Base-by-base conservation (phyloP, 2,888 invertebrate genomes). In the Ormyrus rosae region DNA sequence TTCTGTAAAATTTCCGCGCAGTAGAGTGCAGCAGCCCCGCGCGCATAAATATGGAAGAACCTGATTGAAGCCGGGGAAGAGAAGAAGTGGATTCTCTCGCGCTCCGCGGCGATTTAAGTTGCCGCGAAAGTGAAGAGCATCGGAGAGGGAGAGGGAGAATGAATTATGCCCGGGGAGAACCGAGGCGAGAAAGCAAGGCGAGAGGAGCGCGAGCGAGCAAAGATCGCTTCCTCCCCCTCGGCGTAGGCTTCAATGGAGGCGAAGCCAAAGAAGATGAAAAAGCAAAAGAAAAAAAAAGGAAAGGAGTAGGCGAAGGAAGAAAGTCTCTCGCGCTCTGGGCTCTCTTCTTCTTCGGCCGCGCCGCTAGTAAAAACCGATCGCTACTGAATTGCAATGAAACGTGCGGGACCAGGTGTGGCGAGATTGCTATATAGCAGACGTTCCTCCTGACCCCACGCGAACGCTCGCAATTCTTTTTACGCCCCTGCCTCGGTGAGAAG, bases 11-110 rank as follows among this genome's bases (percentile, higher is more conserved):
- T 87, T 88, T 86, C 83, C 83, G 67, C 81, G 79, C 34, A 77
- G 82, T 81, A 79, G 80, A 83, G 46, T 11, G 63, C 63, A 63
- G 46, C 63, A 48, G 63, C 46, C 6, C 5, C 61, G 46, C 60
- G 63, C 63, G 63, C 64, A 64, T 64, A 87, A 88, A 88, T 88
- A 88, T 87, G 86, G 87, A 88, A 83, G 81, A 86, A 85, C 78
- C 82, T 86, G 87, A 88, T 88, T 88, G 87, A 88, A 87, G 86
- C 64, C 65, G 70, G 68, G 46, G 45, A 63, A 63, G 63, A 48
- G 63, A 48, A 63, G 63, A 63, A 64, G 64, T 48, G 64, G 64
- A 64, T 48, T 64, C 64, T 34, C 34, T 34, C 34, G 34, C 34
- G 34, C 34, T 34, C 48, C 46, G 48, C 45, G 7, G 48, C n/a